Evolutionary conservation across 1,140 invertebrate species (phyloP).

Genomic region (Drosophila quadrilineata): DNA sequence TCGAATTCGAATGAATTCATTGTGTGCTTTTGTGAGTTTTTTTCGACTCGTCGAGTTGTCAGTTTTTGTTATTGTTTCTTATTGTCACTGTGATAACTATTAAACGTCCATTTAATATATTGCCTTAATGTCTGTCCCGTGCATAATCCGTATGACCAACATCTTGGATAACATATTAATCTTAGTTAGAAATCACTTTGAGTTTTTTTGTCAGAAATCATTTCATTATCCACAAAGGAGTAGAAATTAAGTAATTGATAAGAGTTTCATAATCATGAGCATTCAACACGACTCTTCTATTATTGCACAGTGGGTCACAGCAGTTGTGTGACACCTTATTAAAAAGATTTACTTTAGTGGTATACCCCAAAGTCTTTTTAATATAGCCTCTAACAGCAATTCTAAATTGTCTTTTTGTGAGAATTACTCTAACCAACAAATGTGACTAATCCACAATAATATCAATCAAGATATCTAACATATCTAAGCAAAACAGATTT

Average conservation of each 20-base stretch:
- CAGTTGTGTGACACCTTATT: no score
- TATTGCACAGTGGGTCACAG: conserved; percentile 23
- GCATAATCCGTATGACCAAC: conserved; percentile 15
- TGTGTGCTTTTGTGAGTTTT: conserved; percentile 57
- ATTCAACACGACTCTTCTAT: no score
- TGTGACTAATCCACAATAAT: conserved; percentile 59
- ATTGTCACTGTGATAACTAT: conserved; percentile 39
- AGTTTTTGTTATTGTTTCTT: conserved; percentile 30
- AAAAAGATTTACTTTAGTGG: not conserved
- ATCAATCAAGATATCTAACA: no score
- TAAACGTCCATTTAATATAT: conserved; percentile 5
- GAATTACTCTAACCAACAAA: conserved; percentile 25
- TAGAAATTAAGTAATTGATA: no score
- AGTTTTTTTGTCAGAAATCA: no score
- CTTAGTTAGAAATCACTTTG: not conserved
- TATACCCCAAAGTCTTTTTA: no score
- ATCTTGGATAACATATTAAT: not conserved
- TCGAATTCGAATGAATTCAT: conserved; percentile 58
- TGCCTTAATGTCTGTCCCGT: conserved; percentile 15
- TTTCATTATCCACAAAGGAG: no score
- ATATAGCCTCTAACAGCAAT: conserved; percentile 10
- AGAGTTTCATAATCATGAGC: no score
- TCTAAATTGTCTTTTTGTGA: conserved; percentile 18
- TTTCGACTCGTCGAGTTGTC: conserved; percentile 40
- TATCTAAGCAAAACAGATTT: conserved; percentile 49